Percentiles rank a stretch among this genome's conserved stretches.
These are phyloP conservation scores for Colaptes auratus DNA, from an alignment of 2,113 vertebrate species.

Conservation along the genomic window DNA sequence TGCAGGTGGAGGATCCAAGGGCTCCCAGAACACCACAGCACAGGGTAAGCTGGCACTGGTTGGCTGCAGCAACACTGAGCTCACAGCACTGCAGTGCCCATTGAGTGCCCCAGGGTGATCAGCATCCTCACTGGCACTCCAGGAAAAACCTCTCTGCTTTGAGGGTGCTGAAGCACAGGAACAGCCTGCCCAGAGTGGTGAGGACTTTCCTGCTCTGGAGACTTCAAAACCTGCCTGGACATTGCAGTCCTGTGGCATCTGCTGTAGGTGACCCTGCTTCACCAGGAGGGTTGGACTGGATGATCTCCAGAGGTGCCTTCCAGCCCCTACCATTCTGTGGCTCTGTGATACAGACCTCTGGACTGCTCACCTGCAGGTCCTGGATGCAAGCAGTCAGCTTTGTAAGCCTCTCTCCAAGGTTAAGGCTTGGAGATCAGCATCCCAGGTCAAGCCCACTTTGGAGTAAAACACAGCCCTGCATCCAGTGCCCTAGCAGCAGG, in stretches of 20 bases:
- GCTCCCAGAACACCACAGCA: neutral
- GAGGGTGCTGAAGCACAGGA: no score
- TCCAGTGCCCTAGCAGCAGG: neutral
- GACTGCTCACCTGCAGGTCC: neutral
- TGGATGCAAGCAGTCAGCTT: neutral
- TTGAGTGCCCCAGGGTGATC: accelerated
- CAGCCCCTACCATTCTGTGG: no score
- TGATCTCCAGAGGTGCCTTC: no score
- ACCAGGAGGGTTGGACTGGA: no score
- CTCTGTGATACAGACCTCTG: neutral
- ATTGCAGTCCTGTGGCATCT: no score
- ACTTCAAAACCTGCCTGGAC: no score
- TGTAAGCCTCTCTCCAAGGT: neutral
- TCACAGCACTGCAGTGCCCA: neutral
- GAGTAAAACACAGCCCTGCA: neutral
- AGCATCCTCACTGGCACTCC: neutral
- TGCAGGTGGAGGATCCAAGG: accelerated
- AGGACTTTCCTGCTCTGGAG: no score
- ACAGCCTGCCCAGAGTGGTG: no score
- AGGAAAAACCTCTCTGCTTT: no score
- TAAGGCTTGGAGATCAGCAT: neutral
- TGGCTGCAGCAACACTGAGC: neutral
- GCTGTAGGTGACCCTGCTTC: no score
- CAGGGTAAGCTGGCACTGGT: neutral
- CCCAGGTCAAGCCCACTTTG: neutral